Conservation (phyloP, 2,797 vertebrate genomes). For the Acestrorhynchus altus region DNA sequence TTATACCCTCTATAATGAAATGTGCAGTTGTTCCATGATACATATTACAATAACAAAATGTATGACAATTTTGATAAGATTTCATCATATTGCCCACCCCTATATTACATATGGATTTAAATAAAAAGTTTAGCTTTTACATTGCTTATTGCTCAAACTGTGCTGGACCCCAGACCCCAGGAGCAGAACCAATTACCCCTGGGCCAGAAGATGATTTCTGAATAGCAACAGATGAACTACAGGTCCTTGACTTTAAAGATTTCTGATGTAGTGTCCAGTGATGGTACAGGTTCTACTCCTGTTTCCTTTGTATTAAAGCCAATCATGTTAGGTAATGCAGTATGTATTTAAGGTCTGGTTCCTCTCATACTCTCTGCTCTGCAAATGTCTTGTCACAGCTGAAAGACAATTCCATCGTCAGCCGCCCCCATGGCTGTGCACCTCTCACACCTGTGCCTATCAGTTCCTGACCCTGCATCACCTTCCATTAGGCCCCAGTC, state of each 20-base stretch:
- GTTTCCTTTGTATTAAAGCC: neutral
- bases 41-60: too few species aligned
- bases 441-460: constrained; percentile 70
- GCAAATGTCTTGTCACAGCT: neutral
- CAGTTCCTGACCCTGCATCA: constrained; percentile 69
- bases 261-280: neutral
- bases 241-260: neutral
- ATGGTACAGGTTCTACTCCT: neutral
- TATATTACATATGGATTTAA: too few species aligned
- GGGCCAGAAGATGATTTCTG: too few species aligned
- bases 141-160: neutral
- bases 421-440: constrained; percentile 58
- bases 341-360: neutral
- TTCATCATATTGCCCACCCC: too few species aligned
- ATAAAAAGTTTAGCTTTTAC: too few species aligned
- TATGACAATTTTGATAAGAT: too few species aligned
- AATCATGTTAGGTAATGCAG: neutral
- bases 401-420: constrained; percentile 49
- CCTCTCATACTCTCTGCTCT: neutral
- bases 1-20: too few species aligned
- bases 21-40: too few species aligned
- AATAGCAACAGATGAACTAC: too few species aligned
- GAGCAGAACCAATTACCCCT: neutral
- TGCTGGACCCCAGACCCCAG: too few species aligned
- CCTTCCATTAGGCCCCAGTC: constrained; percentile 68